phyloP scores from a whole-genome alignment of 2,797 vertebrate genomes.

The Notolabrus celidotus region DNA sequence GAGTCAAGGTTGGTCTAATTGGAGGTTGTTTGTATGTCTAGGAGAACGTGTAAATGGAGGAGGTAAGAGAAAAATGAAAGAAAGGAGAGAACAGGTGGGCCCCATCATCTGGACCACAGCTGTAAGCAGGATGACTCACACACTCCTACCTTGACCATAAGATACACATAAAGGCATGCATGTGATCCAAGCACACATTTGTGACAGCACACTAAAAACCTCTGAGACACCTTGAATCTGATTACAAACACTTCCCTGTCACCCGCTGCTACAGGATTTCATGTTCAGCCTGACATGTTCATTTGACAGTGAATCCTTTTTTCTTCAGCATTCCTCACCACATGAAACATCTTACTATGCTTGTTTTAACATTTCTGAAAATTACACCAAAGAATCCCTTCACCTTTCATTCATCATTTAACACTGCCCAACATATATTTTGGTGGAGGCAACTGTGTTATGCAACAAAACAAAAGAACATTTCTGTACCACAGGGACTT shows the following conservation, averaged over 20 bases:
- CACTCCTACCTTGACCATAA: slow-evolving; percentile 83
- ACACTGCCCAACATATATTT: no score
- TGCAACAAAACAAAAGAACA: no score
- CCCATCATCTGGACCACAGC: slow-evolving; percentile 86
- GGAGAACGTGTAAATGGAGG: slow-evolving; percentile 81
- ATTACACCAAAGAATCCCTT: not conserved
- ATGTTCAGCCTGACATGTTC: slow-evolving; percentile 14
- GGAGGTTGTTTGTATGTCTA: slow-evolving; percentile 85
- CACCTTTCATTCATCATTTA: no score
- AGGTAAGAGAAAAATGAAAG: slow-evolving; percentile 71
- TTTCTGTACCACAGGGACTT: no score
- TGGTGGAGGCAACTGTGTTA: no score
- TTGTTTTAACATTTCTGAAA: not conserved
- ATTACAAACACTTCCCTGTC: slow-evolving; percentile 36
- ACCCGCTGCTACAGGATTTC: slow-evolving; percentile 26
- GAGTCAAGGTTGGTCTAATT: slow-evolving; percentile 82
- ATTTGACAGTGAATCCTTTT: not conserved
- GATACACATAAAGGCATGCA: slow-evolving; percentile 30
- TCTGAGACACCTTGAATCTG: slow-evolving; percentile 32
- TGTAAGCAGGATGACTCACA: slow-evolving; percentile 83
- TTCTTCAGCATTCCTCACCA: not conserved
- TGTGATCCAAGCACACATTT: slow-evolving; percentile 40
- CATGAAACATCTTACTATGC: not conserved
- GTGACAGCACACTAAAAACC: slow-evolving; percentile 24
- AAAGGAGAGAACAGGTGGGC: slow-evolving; percentile 84